These are phyloP conservation scores for Drosophila dives DNA, from an alignment of 2,888 invertebrate genomes.

Conservation along the genomic window DNA sequence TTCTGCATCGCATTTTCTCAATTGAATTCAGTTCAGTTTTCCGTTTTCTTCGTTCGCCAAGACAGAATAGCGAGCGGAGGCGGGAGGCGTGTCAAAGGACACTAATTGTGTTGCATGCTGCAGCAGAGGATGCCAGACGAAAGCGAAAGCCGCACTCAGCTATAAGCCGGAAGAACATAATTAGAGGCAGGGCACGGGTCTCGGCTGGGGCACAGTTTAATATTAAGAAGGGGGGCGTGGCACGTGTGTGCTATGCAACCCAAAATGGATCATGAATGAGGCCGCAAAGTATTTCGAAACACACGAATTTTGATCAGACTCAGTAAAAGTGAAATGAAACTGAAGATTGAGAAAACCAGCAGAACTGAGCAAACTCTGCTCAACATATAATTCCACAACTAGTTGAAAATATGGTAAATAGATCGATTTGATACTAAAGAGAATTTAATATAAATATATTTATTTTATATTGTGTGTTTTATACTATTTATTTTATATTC, in stretches of 20 bases:
- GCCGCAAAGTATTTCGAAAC: slow-evolving; percentile 14
- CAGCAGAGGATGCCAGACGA: slow-evolving; percentile 48
- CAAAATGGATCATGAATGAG: slow-evolving; percentile 33
- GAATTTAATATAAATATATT: too few relatives aligned
- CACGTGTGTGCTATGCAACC: slow-evolving; percentile 45
- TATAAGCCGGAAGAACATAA: slow-evolving; percentile 75
- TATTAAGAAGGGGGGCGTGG: slow-evolving; percentile 54
- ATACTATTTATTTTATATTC: too few relatives aligned
- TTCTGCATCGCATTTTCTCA: slow-evolving; percentile 55
- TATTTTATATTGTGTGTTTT: too few relatives aligned
- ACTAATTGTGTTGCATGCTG: slow-evolving; percentile 67
- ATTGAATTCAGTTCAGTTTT: slow-evolving; percentile 63
- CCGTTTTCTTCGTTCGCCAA: slow-evolving; percentile 35
- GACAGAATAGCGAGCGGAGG: slow-evolving; percentile 8
- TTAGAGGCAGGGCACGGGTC: slow-evolving; percentile 67
- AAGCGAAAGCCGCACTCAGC: slow-evolving; percentile 65
- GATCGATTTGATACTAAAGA: too few relatives aligned
- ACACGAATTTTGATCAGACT: slow-evolving; percentile 16
- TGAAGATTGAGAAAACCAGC: neutral
- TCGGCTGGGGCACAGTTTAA: slow-evolving; percentile 37
- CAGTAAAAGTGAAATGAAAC: neutral
- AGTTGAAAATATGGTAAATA: too few relatives aligned
- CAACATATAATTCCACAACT: too few relatives aligned
- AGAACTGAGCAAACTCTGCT: too few relatives aligned
- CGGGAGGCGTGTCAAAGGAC: slow-evolving; percentile 72